Evolutionary conservation across 2,797 vertebrate species (phyloP).

Genomic region (Myotis myotis): DNA sequence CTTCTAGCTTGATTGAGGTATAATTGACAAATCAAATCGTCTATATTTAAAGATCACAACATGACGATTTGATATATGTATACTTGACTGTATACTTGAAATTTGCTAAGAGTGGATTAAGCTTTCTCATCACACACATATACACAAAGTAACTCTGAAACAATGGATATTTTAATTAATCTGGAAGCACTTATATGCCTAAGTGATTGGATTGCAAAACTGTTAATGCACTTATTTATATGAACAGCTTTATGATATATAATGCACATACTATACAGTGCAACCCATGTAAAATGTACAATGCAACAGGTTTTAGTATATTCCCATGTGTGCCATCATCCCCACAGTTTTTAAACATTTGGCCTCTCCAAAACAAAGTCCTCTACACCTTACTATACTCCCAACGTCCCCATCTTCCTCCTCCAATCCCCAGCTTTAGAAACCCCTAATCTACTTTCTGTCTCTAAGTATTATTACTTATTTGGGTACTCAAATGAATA

Average conservation of each 20-base stretch:
- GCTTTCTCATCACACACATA: background rate
- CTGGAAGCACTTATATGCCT: background rate
- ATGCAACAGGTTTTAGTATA: background rate
- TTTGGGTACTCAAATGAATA: background rate
- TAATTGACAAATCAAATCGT: background rate
- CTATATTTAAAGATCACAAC: background rate
- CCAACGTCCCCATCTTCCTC: background rate
- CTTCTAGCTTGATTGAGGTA: background rate
- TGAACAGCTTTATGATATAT: background rate
- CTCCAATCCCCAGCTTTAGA: background rate
- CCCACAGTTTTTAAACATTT: background rate
- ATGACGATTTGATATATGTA: background rate
- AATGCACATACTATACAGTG: background rate
- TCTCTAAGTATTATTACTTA: background rate
- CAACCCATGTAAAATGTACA: background rate
- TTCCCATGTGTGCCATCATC: background rate
- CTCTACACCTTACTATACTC: background rate
- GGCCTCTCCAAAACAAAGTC: background rate
- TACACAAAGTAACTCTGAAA: background rate
- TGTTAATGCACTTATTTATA: background rate
- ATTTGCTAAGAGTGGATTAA: background rate
- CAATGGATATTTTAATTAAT: too few species aligned
- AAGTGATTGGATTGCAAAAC: background rate
- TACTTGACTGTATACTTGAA: background rate
- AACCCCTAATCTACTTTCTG: background rate